Base-by-base conservation (phyloP, 2,888 invertebrate genomes). In the Andricus curvator region DNA sequence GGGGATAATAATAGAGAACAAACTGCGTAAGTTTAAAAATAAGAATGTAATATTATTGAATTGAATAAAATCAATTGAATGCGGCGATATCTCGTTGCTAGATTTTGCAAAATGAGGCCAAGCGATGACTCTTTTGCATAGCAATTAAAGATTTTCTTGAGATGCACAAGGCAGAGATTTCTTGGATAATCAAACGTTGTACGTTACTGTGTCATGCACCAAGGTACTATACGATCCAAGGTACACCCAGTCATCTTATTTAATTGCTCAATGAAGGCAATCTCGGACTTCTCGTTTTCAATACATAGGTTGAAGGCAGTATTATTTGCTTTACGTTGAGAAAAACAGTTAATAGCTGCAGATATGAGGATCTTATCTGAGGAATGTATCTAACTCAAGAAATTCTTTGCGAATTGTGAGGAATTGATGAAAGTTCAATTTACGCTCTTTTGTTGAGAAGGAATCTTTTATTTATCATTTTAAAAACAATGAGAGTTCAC, bases 221-320 rank as follows among this genome's bases (percentile, higher is more conserved):
- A 74, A 74, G 74, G 33, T 74, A 74, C 56, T 74, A 33, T 41
- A 41, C 66, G 66, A 41, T 70, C 51, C 70, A 51, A 51, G 70
- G 51, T 70, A 74, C 33, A 11, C 74, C 11, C 56, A 33, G 74
- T 74, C 74, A 74, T 56, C 74, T 20, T 56, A 74, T 74, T 74
- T 74, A 74, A 74, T 74, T 74, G 74, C 74, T 56, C 51, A 74
- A 74, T 74, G 74, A 74, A 74, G 74, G 74, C 56, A 74, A 74
- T 74, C 74, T 51, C 74, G 56, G 56, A 56, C 33, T 29, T 56
- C n/a, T 74, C 51, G 29, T 56, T 51, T 74, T 56, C 56, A 74
- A 74, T 51, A 29, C 56, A 74, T 33, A 70, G 74, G 20, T 29
- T 70, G 44, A 25, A 41, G 22, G 25, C 33, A 29, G 22, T 15